Base-by-base conservation (phyloP, 2,888 invertebrate species). In the Vanessa cardui region DNA sequence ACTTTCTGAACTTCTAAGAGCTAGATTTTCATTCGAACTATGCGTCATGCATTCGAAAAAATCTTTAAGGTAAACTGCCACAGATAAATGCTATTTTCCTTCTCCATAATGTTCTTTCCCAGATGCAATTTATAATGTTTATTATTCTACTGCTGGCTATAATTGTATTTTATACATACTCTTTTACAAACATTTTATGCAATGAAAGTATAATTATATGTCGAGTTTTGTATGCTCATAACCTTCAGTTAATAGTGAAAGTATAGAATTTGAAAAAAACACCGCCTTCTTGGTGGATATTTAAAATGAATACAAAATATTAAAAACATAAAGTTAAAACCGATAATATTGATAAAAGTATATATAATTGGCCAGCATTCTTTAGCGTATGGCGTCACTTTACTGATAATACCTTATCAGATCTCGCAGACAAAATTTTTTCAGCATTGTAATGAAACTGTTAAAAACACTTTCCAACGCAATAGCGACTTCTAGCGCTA, bases 361-460 rank as follows among this genome's bases (percentile, higher is more conserved):
- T 3, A 2, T 56, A 62, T 46, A 60, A 39, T n/a, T 39, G 6
- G 39, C 8, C 44, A 39, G 6, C 20, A 44, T 21, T 59, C 39
- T 52, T 62, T 31, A n/a, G 26, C 39, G 12, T 52, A 64, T 60
- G 47, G 60, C 64, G 47, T 64, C 56, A 61, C n/a, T 2, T 18
- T 31, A 39, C 12, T 33, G 52, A 31, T 45, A 33, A 33, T 64
- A 64, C 59, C 63, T 64, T 68, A 68, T 68, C 64, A 50, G 44
- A 49, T 68, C 54, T 52, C 33, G n/a, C 59, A 47, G 46, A 44
- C 61, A 20, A 31, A 56, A 59, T 61, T 64, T 50, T n/a, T 68
- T 64, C 64, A 54, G 20, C 8, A 26, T 39, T 54, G 61, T 61
- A 68, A 54, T 21, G 31, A 60, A 26, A 39, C 31, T n/a, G 12